A percentile compares a stretch with the other conserved stretches of the same genome.
phyloP scores from a whole-genome alignment of 2,113 vertebrate genomes.

The Amphilophus citrinellus region DNA sequence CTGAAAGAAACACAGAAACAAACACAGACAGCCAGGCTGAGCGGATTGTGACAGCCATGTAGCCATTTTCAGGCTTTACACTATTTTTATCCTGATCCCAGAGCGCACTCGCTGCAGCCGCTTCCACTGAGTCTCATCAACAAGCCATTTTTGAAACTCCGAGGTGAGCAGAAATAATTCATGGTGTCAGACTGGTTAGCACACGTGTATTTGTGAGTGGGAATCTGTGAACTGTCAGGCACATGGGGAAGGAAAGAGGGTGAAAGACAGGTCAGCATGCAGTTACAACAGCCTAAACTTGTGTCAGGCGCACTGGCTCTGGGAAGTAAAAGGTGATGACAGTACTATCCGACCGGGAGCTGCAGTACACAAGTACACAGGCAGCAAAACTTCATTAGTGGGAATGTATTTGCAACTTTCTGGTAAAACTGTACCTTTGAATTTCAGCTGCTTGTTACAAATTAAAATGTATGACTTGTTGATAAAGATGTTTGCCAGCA shows the following conservation, averaged over 20 bases:
- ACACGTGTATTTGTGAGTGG: conserved; percentile 2
- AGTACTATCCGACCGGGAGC: not conserved
- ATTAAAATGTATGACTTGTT: not conserved
- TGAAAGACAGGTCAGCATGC: conserved; percentile 17
- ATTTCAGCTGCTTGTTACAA: not conserved
- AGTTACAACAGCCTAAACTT: not conserved
- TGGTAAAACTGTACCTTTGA: not conserved
- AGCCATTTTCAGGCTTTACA: conserved; percentile 23
- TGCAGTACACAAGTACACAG: not conserved
- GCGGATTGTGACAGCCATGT: conserved; percentile 2
- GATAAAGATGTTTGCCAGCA: not conserved
- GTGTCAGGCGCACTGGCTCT: not conserved
- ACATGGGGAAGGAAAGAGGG: not conserved
- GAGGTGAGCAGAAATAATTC: conserved; percentile 38
- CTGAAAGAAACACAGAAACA: not conserved
- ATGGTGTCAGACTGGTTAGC: conserved; percentile 20
- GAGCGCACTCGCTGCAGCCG: conserved; percentile 9
- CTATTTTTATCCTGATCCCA: conserved; percentile 18
- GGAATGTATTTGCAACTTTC: not conserved
- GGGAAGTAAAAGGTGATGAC: not conserved
- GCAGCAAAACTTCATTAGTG: not conserved
- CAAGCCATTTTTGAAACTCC: conserved; percentile 18
- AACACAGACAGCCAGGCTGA: no score
- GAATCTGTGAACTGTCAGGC: conserved; percentile 32
- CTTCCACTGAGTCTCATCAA: conserved; percentile 6